phyloP scores from a whole-genome alignment of 1,140 invertebrate genomes.

The Cotesia glomerata region DNA sequence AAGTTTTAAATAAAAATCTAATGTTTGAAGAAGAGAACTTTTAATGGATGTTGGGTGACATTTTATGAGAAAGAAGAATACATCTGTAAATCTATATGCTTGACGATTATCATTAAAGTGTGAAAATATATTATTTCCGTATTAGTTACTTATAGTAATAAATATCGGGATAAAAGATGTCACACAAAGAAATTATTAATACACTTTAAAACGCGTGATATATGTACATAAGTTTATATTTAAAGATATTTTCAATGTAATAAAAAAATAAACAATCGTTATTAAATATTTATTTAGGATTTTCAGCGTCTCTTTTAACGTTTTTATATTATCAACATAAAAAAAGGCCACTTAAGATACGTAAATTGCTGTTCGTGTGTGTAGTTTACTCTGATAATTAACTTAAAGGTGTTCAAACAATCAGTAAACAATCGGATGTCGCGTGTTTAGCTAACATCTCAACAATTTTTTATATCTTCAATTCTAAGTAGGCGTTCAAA shows the following conservation, averaged over 20 bases:
- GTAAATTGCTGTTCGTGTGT: conserved; percentile 5
- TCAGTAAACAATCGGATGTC: conserved; percentile 43
- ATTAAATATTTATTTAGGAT: conserved; percentile 3
- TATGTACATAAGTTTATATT: background rate
- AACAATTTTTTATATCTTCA: conserved; percentile 37
- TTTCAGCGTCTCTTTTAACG: conserved; percentile 5
- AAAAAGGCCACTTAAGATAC: conserved; percentile 10
- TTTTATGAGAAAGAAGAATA: conserved; percentile 21
- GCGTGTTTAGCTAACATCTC: conserved; percentile 45
- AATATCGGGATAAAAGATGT: background rate
- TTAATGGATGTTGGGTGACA: background rate
- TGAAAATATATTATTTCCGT: conserved; percentile 35
- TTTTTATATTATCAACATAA: conserved; percentile 7
- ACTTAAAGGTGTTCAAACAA: conserved; percentile 34
- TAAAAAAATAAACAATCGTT: background rate
- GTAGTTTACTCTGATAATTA: conserved; percentile 43
- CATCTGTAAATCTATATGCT: conserved; percentile 26
- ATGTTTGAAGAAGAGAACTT: background rate
- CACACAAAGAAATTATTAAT: background rate
- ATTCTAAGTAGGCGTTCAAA: background rate
- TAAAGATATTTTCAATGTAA: background rate
- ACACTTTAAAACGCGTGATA: background rate
- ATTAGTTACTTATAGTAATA: background rate
- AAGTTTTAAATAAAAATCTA: background rate
- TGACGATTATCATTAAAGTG: conserved; percentile 49